Evolutionary conservation across 2,797 vertebrate genomes (phyloP).

Genomic region (Gymnopithys bicolor): DNA sequence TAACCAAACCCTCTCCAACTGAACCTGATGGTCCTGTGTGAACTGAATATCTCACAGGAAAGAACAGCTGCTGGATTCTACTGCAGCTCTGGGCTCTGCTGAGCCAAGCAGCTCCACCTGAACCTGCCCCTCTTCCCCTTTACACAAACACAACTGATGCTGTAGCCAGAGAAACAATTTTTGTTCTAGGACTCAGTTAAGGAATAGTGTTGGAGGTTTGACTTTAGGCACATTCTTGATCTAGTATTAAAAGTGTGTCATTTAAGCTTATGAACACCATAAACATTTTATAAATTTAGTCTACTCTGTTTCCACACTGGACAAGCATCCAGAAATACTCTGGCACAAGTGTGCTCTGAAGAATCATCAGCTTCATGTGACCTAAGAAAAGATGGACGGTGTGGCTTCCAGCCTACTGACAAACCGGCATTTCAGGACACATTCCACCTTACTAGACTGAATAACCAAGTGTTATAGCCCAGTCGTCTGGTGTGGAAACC

Average conservation of each 20-base stretch:
- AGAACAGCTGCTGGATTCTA: background rate
- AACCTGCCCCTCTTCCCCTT: background rate
- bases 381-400: background rate
- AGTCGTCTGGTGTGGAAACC: background rate
- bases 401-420: background rate
- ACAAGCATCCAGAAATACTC: background rate
- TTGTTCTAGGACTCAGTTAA: background rate
- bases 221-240: background rate
- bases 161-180: background rate
- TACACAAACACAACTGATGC: background rate
- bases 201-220: background rate
- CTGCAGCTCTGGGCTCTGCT: background rate
- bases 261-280: background rate
- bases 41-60: background rate
- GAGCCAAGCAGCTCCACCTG: background rate
- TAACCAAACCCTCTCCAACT: background rate
- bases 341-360: background rate
- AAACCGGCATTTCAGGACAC: background rate
- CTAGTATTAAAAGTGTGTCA: background rate
- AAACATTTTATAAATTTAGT: background rate
- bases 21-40: background rate
- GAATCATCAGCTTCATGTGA: background rate
- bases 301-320: background rate
- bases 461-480: background rate
- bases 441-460: background rate